Conservation (phyloP, 2,797 vertebrate species). For the Pseudocheirus occidentalis region DNA sequence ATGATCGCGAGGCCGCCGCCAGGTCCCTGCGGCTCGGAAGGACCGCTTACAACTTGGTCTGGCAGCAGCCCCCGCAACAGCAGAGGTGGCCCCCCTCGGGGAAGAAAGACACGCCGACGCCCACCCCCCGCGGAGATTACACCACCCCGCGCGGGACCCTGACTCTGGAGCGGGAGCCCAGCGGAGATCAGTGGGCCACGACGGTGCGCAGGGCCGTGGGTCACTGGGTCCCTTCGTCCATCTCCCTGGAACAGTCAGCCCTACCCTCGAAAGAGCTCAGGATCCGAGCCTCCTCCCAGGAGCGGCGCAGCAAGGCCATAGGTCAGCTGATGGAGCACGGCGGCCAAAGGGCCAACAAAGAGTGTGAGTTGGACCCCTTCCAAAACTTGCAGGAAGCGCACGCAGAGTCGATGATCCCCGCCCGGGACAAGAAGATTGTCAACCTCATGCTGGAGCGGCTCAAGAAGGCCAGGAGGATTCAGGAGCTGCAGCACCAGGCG, state of each 20-base stretch:
- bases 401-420: conserved; percentile 81
- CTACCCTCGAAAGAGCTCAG: background rate
- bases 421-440: conserved; percentile 89
- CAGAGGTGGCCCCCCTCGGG: background rate
- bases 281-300: background rate
- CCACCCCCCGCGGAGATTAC: background rate
- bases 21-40: background rate
- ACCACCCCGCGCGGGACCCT: background rate
- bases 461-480: conserved; percentile 82
- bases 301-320: background rate
- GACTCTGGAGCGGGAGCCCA: background rate
- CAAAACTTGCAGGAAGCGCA: conserved; percentile 51
- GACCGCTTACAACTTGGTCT: background rate
- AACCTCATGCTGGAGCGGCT: conserved; percentile 89
- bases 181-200: conserved; percentile 50
- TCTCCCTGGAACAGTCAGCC: conserved; percentile 35
- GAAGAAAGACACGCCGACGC: conserved; percentile 8
- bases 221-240: conserved; percentile 19
- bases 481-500: conserved; percentile 80
- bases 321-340: accelerated
- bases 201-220: background rate
- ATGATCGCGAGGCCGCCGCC: conserved; percentile 78
- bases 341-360: background rate
- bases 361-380: background rate
- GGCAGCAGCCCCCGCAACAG: background rate